Base-by-base conservation (phyloP, 35 echinoderm and acorn worm species). In the Ptychodera flava region DNA sequence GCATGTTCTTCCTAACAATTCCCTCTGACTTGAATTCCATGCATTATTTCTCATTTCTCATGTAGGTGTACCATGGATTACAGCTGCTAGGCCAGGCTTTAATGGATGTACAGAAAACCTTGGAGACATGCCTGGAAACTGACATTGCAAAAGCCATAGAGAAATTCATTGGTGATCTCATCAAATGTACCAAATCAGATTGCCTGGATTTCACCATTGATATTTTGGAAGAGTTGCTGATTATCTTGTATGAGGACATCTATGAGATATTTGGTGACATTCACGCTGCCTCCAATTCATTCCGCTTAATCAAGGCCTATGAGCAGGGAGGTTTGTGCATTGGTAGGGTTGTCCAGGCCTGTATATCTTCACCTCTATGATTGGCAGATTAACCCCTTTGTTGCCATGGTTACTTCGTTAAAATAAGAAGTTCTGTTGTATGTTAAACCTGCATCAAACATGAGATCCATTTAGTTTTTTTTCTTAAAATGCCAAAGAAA, bases 261-360 rank as follows among this genome's bases (percentile, higher is more conserved):
- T 93, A 93, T 35, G 92, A 93, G 76, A 93, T 93, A 28, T 93
- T 87, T 75, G 92, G 92, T 0, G 92, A 93, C 35, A 93, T 93
- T 36, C 75, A 53, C 1, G 88, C 88, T 0, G 92, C 92, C 0
- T 84, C 88, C 1, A 93, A 93, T 81, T 64, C 36, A 16, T 93
- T 93, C 37, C 87, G 87, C 32, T 31, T 93, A 30, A 82, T 90
- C 76, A 37, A 90, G 16, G 92, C 84, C 0, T 93, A 93, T 37
- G 78, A 93, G 36, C 92, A 93, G 36, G 92, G 92, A 34, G 92
- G 92, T 10, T 37, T 93, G 75, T 93, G 92, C 76, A 88, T 93
- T 80, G 92, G 92, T 31, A 34, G 92, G n/a, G 37, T 93, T 15
- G 92, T 93, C 1, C 78, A 88, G 29, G 88, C 88, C 28, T 93